phyloP scores from a whole-genome alignment of 2,888 invertebrate genomes.

The Ceramica pisi region DNA sequence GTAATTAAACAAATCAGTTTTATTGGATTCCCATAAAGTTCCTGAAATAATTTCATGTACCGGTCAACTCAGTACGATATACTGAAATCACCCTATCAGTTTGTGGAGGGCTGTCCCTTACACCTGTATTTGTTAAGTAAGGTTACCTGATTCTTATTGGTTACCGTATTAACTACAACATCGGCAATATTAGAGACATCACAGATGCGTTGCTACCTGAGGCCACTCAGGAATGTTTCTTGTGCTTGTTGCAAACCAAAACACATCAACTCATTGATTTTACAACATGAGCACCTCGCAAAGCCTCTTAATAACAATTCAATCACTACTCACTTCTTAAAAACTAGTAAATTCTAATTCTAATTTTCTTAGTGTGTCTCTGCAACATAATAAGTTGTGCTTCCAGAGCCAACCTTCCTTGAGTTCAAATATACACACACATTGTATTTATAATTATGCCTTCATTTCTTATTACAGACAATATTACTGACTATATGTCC shows the following conservation, averaged over 20 bases:
- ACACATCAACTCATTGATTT: neutral
- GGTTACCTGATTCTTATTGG: neutral
- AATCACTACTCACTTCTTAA: conserved; percentile 10
- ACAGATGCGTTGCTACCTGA: neutral
- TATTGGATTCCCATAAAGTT: too few relatives aligned
- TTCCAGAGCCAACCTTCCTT: conserved; percentile 25
- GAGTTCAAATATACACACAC: conserved; percentile 36
- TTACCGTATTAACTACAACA: too few relatives aligned
- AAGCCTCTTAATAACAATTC: neutral
- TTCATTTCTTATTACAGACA: conserved; percentile 54
- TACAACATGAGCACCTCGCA: neutral
- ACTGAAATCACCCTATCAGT: too few relatives aligned
- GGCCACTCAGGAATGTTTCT: neutral
- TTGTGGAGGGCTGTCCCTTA: too few relatives aligned
- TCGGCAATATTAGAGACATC: neutral
- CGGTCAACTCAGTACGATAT: too few relatives aligned
- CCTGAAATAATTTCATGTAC: too few relatives aligned
- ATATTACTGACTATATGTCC: conserved; percentile 75
- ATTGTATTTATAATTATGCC: neutral
- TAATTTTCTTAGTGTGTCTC: neutral
- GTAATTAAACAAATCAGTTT: too few relatives aligned
- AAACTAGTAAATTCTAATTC: conserved; percentile 2
- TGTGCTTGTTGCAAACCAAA: neutral
- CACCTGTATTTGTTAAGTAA: neutral
- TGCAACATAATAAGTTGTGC: neutral